Evolutionary conservation across 2,888 invertebrate species (phyloP), one percentile per base, ranked within the genome.

Genomic region (Girardia tigrina): DNA sequence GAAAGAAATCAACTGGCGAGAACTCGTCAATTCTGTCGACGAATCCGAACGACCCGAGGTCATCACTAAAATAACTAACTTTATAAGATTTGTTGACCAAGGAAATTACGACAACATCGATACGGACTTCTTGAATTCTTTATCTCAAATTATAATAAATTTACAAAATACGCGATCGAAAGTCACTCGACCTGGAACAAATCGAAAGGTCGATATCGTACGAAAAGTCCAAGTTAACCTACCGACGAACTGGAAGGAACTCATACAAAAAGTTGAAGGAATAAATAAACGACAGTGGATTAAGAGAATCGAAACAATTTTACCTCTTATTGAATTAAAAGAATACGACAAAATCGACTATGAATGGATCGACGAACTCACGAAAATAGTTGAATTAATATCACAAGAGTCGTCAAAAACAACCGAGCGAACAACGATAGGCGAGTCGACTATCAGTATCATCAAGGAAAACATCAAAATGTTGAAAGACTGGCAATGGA

Each of bases 301-400:
- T 12, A 56, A 56, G 23, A 4, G 56, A 56, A 56, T 56, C 23
- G 20, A 56, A 16, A 20, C 4, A 8, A 20, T 56, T 6, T 23
- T 56, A 2, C 56, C 56, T 20, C n/a, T 56, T 4, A 56, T 56
- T 2, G 56, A 56, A 56, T n/a, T 56, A 4, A 4, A 56, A 56
- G 56, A 56, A 56, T 56, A 20, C 56, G 56, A 56, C 23, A 56
- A 56, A 56, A 56, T 56, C 4, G 56, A 56, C n/a, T 56, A 20
- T 56, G 56, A 56, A 56, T 56, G 56, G 56, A 4, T 56, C 4
- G 56, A 56, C n/a, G 56, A 56, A 56, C 56, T 56, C n/a, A n/a
- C n/a, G n/a, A 4, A 56, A 12, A 12, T 56, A 2, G n/a, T 56
- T 16, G 56, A 56, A 20, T 56, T 16, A 56, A 56, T 56, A 56